Evolutionary conservation across 1,140 invertebrate species (phyloP).

Genomic region (Heliconius melpomene): DNA sequence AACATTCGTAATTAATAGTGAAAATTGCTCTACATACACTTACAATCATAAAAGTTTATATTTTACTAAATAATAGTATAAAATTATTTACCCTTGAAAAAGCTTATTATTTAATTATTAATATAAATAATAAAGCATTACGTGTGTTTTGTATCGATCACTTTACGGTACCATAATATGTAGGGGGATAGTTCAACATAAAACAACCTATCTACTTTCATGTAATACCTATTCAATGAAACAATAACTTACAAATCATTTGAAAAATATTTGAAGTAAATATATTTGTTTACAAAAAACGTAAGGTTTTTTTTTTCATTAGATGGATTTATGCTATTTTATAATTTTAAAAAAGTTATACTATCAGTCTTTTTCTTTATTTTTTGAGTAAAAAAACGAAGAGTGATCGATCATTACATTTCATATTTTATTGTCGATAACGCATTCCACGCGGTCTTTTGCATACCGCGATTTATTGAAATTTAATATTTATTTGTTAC

Average conservation of each 20-base stretch:
- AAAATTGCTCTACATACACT: background rate
- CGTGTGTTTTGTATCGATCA: background rate
- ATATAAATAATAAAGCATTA: background rate
- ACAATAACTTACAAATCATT: background rate
- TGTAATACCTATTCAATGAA: background rate
- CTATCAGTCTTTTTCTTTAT: no score
- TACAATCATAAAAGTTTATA: background rate
- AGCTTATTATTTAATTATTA: background rate
- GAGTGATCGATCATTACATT: background rate
- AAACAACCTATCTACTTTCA: no score
- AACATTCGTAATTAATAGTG: background rate
- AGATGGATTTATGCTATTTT: background rate
- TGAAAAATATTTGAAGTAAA: background rate
- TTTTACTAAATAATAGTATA: conserved; percentile 7
- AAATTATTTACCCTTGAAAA: background rate
- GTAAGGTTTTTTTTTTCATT: background rate
- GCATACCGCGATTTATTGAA: background rate
- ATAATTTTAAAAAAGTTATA: no score
- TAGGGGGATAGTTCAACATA: background rate
- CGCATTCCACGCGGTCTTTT: conserved; percentile 4
- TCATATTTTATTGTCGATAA: background rate
- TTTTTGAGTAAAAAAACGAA: background rate
- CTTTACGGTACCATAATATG: background rate
- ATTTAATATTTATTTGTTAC: background rate
- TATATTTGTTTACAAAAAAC: no score